Conservation (phyloP, 2,797 vertebrate species). For the Labroides dimidiatus region DNA sequence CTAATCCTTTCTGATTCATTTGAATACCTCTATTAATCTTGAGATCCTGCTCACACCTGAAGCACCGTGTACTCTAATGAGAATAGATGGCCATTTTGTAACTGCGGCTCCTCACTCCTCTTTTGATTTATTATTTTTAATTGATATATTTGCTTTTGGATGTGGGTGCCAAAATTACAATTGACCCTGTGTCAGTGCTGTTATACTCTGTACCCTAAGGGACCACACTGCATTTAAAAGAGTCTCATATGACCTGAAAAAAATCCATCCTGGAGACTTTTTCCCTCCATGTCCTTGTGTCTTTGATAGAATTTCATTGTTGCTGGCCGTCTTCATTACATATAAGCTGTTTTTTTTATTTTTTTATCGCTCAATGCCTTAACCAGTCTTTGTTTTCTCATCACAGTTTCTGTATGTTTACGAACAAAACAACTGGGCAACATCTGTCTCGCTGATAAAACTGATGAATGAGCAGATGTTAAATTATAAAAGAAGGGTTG, state of each 20-base stretch:
- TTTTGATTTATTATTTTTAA: conserved; percentile 88
- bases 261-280: conserved; percentile 66
- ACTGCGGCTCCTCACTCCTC: conserved; percentile 62
- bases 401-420: conserved; percentile 59
- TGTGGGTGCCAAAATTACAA: conserved; percentile 80
- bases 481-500: conserved; percentile 62
- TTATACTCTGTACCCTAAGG: conserved; percentile 66
- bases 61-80: conserved; percentile 82
- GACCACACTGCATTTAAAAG: conserved; percentile 64
- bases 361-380: conserved; percentile 41
- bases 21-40: conserved; percentile 90
- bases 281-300: conserved; percentile 64
- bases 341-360: conserved; percentile 17
- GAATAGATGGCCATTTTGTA: conserved; percentile 86
- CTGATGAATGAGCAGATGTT: conserved; percentile 74
- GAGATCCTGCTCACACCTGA: conserved; percentile 84
- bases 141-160: conserved; percentile 87
- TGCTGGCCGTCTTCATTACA: conserved; percentile 47
- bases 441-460: conserved; percentile 66
- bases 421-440: conserved; percentile 53
- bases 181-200: conserved; percentile 83
- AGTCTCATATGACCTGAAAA: conserved; percentile 75
- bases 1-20: conserved; percentile 91
- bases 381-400: conserved; percentile 64
- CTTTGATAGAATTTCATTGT: conserved; percentile 62